phyloP scores from a whole-genome alignment of 2,888 invertebrate species.

The Erebia palarica region DNA sequence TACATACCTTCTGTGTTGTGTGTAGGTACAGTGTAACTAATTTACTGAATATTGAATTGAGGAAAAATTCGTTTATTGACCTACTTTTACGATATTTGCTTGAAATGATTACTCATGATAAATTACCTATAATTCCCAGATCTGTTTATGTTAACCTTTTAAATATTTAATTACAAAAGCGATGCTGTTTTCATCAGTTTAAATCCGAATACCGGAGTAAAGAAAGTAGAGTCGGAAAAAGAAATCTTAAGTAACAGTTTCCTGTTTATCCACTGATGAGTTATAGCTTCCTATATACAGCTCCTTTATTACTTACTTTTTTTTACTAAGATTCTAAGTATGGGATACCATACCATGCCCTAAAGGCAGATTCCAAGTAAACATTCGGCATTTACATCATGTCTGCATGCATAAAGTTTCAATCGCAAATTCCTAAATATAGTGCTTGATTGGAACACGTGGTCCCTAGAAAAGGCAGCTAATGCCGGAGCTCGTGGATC shows the following conservation, averaged over 20 bases:
- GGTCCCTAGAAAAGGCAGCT: neutral
- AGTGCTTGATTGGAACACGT: neutral
- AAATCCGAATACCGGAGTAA: no score
- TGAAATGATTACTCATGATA: neutral
- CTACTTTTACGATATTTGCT: neutral
- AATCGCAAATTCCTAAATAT: neutral
- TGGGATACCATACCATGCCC: neutral
- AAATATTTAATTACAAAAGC: neutral
- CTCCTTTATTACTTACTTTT: neutral
- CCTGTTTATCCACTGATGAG: neutral
- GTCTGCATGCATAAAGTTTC: neutral
- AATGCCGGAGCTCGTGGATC: neutral
- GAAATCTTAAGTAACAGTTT: neutral
- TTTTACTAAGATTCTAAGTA: neutral
- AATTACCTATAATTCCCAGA: neutral
- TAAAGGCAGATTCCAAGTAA: neutral
- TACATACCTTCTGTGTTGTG: neutral
- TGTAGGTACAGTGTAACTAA: neutral
- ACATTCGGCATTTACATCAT: neutral
- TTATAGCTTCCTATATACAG: neutral
- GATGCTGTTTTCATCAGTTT: no score
- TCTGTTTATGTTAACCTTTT: neutral
- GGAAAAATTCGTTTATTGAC: slow-evolving; percentile 4
- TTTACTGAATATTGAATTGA: neutral
- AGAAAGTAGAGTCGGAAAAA: neutral